These are phyloP conservation scores for Alloscopus bannaensis DNA, from an alignment of 2,888 invertebrate species.

Conservation along the genomic window DNA sequence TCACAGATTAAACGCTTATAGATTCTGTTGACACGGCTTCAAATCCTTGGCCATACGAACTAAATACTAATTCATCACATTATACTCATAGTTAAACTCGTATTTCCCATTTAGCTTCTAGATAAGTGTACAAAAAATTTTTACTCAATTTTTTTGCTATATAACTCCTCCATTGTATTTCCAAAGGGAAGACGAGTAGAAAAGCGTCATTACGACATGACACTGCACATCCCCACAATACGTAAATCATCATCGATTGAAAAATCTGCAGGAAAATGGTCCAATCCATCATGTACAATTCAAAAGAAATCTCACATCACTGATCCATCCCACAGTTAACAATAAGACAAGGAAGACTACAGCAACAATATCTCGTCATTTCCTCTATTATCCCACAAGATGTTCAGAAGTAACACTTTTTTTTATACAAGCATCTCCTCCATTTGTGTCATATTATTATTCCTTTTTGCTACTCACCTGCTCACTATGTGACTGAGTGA, in stretches of 20 bases:
- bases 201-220: constrained; percentile 62
- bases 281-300: constrained; percentile 54
- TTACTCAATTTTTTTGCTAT: too few species aligned
- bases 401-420: neutral
- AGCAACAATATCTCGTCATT: constrained; percentile 51
- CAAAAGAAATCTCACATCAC: constrained; percentile 49
- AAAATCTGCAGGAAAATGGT: neutral
- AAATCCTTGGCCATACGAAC: constrained; percentile 35
- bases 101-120: too few species aligned
- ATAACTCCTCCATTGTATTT: too few species aligned
- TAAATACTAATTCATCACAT: constrained; percentile 72
- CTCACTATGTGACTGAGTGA: constrained; percentile 19
- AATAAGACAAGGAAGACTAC: too few species aligned
- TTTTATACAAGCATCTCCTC: neutral
- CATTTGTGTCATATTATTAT: too few species aligned
- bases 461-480: too few species aligned
- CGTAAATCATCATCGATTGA: neutral
- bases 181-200: constrained; percentile 50
- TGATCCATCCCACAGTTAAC: constrained; percentile 32
- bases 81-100: too few species aligned
- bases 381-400: constrained; percentile 8
- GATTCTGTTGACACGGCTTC: constrained; percentile 36
- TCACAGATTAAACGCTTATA: constrained; percentile 11
- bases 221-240: constrained; percentile 45
- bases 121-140: too few species aligned